Evolutionary conservation across 2,113 vertebrate species (phyloP).

Genomic region (Noturus placidus): DNA sequence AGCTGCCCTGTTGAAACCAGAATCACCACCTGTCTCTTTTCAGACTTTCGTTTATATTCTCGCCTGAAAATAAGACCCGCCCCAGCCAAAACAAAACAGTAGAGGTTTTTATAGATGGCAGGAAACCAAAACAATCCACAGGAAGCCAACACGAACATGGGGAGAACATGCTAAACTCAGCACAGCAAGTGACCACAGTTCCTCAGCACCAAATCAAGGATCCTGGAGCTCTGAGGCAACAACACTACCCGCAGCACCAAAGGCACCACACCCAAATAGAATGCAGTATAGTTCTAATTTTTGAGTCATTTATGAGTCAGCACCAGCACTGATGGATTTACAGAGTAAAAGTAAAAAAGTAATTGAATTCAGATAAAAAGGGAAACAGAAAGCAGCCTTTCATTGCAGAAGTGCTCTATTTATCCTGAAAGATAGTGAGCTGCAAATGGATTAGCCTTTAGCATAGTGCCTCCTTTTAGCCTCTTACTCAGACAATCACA

Average conservation of each 20-base stretch:
- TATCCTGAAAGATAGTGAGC: neutral
- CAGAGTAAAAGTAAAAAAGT: conserved; percentile 3
- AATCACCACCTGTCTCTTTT: neutral
- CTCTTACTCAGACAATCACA: conserved; percentile 14
- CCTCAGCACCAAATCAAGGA: neutral
- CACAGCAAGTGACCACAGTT: neutral
- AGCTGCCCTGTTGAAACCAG: conserved; percentile 6
- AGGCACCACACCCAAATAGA: neutral
- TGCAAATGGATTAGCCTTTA: conserved; percentile 9
- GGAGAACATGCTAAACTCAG: neutral
- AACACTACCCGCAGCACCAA: neutral
- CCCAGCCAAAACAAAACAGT: neutral
- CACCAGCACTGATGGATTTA: conserved; percentile 3
- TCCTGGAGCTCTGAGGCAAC: neutral
- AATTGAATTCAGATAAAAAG: conserved; percentile 36
- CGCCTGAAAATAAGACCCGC: neutral
- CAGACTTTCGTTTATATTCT: neutral
- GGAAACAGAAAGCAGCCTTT: neutral
- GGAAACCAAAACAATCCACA: too few species aligned
- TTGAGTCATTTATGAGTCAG: conserved; percentile 30
- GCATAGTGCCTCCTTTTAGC: neutral
- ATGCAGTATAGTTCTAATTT: conserved; percentile 9
- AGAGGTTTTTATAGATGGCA: neutral
- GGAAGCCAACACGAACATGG: neutral
- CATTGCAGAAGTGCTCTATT: conserved; percentile 32